Evolutionary conservation across 2,113 vertebrate species (phyloP).

Genomic region (Synchiropus splendidus): DNA sequence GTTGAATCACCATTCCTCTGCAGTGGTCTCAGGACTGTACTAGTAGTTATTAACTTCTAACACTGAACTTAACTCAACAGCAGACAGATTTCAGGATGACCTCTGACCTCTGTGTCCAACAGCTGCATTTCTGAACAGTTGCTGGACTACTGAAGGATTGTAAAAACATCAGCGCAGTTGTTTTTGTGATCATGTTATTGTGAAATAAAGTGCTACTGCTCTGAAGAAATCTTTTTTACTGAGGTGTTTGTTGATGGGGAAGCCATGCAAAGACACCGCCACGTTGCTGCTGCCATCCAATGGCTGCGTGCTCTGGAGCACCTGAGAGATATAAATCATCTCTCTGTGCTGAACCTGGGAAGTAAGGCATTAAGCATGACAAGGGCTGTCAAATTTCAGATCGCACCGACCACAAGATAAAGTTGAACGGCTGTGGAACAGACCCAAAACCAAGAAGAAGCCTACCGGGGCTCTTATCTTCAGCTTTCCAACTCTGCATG

Average conservation of each 20-base stretch:
- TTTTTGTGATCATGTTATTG: too few species aligned
- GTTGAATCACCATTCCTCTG: too few species aligned
- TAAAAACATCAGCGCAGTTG: too few species aligned
- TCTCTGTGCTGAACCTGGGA: constrained; percentile 66
- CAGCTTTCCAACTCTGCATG: constrained; percentile 50
- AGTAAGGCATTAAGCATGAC: constrained; percentile 76
- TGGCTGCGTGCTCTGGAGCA: constrained; percentile 55
- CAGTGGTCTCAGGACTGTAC: too few species aligned
- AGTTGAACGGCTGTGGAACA: constrained; percentile 58
- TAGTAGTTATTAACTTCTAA: too few species aligned
- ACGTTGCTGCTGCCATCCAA: constrained; percentile 55
- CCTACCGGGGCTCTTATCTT: constrained; percentile 54
- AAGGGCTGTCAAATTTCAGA: constrained; percentile 68
- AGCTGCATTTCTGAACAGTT: too few species aligned
- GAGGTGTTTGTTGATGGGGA: too few species aligned
- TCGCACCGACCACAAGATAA: constrained; percentile 65
- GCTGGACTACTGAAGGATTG: too few species aligned
- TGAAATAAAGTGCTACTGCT: not conserved
- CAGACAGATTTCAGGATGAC: too few species aligned
- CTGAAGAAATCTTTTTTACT: too few species aligned
- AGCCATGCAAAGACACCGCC: constrained; percentile 59
- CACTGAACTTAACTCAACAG: too few species aligned
- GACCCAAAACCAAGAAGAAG: constrained; percentile 37
- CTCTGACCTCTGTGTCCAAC: too few species aligned
- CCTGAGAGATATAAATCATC: constrained; percentile 77